These are phyloP conservation scores for Coregonus ussuriensis DNA, from an alignment of 2,797 vertebrate genomes.

Conservation along the genomic window DNA sequence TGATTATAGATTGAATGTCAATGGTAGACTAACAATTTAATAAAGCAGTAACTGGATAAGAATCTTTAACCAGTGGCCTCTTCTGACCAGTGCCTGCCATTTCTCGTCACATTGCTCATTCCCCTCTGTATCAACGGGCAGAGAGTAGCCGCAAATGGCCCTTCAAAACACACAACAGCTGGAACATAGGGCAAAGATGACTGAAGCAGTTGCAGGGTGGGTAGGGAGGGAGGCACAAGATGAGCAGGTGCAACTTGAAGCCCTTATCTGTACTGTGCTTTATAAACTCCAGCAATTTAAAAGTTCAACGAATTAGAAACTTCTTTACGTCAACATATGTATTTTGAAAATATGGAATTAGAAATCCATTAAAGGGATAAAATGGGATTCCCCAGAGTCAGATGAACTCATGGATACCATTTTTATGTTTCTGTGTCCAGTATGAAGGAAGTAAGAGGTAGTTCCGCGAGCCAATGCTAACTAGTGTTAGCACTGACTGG, in stretches of 20 bases:
- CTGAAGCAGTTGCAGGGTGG: conserved; percentile 66
- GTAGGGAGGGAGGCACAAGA: conserved; percentile 60
- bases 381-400: too few species aligned
- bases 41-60: conserved; percentile 64
- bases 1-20: conserved; percentile 31
- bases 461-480: too few species aligned
- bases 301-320: not conserved
- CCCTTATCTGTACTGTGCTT: conserved; percentile 59
- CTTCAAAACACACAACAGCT: conserved; percentile 84
- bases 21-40: conserved; percentile 68
- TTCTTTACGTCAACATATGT: not conserved
- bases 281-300: conserved; percentile 58
- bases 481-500: too few species aligned
- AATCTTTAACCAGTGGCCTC: conserved; percentile 61
- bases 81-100: conserved; percentile 64
- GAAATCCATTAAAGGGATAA: not conserved
- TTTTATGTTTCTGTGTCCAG: too few species aligned
- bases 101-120: conserved; percentile 72
- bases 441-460: too few species aligned
- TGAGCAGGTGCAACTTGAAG: conserved; percentile 78
- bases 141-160: conserved; percentile 55
- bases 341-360: not conserved
- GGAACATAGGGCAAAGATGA: conserved; percentile 84
- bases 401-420: too few species aligned
- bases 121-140: conserved; percentile 67